Evolutionary conservation across 1,140 invertebrate genomes (phyloP).

Genomic region (Leptinotarsa lineolata): DNA sequence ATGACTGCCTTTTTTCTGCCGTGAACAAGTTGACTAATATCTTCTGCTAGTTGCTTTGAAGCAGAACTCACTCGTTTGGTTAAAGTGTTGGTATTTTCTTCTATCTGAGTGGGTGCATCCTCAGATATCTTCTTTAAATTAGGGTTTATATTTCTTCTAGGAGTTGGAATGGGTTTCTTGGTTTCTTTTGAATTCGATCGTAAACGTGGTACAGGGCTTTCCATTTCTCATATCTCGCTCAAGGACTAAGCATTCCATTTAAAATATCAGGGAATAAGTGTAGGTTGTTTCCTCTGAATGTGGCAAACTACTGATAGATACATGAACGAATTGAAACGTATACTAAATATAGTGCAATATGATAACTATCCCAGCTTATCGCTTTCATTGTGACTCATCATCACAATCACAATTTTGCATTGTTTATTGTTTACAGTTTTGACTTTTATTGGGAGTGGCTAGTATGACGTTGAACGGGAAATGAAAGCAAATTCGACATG

Average conservation of each 20-base stretch:
- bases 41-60: constrained; percentile 59
- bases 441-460: neutral
- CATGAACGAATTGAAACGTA: neutral
- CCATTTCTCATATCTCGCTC: constrained; percentile 34
- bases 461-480: neutral
- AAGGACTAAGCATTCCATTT: neutral
- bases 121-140: constrained; percentile 20
- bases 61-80: constrained; percentile 50
- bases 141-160: constrained; percentile 30
- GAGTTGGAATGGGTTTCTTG: constrained; percentile 48
- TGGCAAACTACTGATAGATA: no score
- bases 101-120: constrained; percentile 22
- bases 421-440: constrained; percentile 1
- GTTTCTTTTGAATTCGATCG: constrained; percentile 26
- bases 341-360: neutral
- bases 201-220: constrained; percentile 42
- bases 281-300: neutral
- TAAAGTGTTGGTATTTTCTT: constrained; percentile 32
- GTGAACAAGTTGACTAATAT: constrained; percentile 59
- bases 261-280: no score
- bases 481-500: no score
- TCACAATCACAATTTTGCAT: neutral
- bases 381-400: constrained; percentile 5
- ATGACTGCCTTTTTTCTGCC: constrained; percentile 60
- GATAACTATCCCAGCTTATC: neutral